Evolutionary conservation across 2,113 vertebrate species (phyloP).

Genomic region (Damaliscus lunatus): DNA sequence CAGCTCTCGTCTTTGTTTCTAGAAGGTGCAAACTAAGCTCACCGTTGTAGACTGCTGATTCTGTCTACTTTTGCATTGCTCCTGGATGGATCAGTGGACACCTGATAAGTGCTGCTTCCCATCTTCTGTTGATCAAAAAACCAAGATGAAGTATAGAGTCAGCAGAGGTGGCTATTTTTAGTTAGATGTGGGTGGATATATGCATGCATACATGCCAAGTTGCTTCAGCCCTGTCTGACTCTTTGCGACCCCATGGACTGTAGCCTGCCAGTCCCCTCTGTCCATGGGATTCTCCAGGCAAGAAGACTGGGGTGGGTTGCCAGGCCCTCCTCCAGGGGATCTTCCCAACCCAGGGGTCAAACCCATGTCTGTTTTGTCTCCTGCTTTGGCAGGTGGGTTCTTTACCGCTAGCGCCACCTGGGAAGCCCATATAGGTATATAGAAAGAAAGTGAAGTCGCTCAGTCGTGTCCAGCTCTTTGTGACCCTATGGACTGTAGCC

Average conservation of each 20-base stretch:
- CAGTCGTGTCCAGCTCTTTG: too few relatives aligned
- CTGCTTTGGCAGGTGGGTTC: background rate
- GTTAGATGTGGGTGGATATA: background rate
- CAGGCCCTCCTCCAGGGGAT: background rate
- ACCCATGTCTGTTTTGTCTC: background rate
- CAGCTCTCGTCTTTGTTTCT: background rate
- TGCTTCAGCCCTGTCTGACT: background rate
- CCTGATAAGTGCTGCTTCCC: too few relatives aligned
- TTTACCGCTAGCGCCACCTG: background rate
- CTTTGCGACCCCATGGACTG: fast-evolving
- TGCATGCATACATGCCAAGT: background rate
- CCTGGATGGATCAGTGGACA: background rate
- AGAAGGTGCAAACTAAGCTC: background rate
- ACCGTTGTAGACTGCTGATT: fast-evolving
- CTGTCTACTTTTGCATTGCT: background rate
- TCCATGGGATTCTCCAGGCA: background rate
- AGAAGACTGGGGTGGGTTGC: background rate
- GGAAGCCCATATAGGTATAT: background rate
- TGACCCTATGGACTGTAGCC: too few relatives aligned
- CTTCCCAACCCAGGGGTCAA: background rate
- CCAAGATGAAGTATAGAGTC: background rate
- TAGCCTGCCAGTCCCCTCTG: background rate
- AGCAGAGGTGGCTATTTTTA: too few relatives aligned
- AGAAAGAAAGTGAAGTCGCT: background rate
- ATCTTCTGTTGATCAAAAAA: background rate